Percentiles rank a stretch among this genome's conserved stretches.
Evolutionary conservation across 2,888 invertebrate species (phyloP).

Genomic region (Diadegma fenestrale): DNA sequence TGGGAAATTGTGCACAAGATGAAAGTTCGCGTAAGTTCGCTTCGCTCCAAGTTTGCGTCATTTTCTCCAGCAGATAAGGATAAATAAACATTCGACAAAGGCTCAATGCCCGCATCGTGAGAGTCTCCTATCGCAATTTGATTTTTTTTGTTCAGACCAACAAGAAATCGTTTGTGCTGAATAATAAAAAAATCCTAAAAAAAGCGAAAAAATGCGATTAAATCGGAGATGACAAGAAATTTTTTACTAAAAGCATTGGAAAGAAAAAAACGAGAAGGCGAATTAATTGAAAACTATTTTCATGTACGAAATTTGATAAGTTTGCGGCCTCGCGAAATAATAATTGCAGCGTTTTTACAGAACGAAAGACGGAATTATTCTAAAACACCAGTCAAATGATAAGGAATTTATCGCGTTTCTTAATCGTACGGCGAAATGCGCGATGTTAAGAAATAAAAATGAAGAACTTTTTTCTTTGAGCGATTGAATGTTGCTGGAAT

Average conservation of each 20-base stretch:
- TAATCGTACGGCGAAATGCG: not conserved
- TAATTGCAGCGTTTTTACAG: not conserved
- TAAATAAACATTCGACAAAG: conserved; percentile 19
- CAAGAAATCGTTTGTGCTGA: not conserved
- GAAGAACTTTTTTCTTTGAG: not conserved
- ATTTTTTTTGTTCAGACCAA: not conserved
- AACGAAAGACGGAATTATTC: not conserved
- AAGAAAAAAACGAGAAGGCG: not conserved
- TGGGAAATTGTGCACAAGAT: conserved; percentile 1
- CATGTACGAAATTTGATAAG: not conserved
- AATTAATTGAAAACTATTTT: not conserved
- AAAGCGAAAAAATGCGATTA: not conserved
- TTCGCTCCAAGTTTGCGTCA: not conserved
- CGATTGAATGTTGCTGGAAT: not conserved
- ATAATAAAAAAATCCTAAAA: not conserved
- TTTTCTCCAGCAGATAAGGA: not conserved
- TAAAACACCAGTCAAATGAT: not conserved
- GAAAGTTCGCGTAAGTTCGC: not conserved
- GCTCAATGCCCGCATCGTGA: not conserved
- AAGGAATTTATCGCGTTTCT: not conserved
- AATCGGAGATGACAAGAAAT: not conserved
- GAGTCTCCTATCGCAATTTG: not conserved
- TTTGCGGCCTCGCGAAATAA: not conserved
- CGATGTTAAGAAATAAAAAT: not conserved
- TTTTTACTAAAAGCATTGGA: not conserved